Conservation (phyloP, 2,888 invertebrate species). For the Pimpla rufipes region DNA sequence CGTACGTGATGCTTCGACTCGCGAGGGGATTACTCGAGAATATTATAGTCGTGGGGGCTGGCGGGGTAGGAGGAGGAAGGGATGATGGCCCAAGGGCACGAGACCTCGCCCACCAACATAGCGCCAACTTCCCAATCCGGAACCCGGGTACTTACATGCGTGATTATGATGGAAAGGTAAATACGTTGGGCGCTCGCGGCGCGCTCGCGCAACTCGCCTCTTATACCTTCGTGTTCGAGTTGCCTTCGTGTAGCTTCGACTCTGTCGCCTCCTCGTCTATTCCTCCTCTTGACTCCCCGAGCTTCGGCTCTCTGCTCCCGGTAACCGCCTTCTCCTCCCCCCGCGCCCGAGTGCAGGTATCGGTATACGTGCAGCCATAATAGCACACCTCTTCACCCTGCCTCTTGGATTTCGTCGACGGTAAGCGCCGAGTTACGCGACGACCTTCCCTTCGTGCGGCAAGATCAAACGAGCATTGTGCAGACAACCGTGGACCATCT, state of each 20-base stretch:
- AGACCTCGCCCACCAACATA: constrained; percentile 41
- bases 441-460: too few relatives aligned
- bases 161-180: constrained; percentile 76
- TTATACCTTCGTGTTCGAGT: neutral
- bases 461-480: constrained; percentile 19
- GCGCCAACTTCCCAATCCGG: constrained; percentile 29
- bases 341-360: neutral
- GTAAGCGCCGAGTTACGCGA: neutral
- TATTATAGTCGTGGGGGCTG: constrained; percentile 56
- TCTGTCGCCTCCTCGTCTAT: constrained; percentile 50
- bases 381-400: constrained; percentile 9
- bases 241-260: constrained; percentile 27
- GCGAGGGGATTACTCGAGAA: constrained; percentile 78
- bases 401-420: neutral
- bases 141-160: constrained; percentile 70
- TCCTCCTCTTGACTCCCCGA: constrained; percentile 29
- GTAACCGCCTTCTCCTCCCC: neutral
- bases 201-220: constrained; percentile 47
- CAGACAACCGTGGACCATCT: neutral
- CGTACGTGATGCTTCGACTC: constrained; percentile 79
- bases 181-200: constrained; percentile 65
- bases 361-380: neutral
- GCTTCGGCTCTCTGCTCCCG: constrained; percentile 10
- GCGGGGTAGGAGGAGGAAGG: neutral
- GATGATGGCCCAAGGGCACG: constrained; percentile 60